These are phyloP conservation scores for Tenebrosternarchus preto DNA, from an alignment of 2,113 vertebrate species.

Conservation along the genomic window DNA sequence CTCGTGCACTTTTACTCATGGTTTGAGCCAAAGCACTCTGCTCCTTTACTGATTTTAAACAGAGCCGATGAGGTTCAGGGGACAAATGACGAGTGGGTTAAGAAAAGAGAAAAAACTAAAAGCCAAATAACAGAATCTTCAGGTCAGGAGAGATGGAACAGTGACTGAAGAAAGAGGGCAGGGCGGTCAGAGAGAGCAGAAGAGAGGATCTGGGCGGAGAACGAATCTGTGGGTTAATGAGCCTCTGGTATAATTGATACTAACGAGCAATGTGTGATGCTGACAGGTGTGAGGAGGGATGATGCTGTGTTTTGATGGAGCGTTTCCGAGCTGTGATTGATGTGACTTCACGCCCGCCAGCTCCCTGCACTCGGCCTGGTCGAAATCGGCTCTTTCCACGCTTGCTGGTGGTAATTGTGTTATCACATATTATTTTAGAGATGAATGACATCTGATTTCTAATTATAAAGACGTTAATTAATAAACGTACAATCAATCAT, in stretches of 20 bases:
- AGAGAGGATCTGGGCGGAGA: background rate
- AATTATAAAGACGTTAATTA: slow-evolving; percentile 49
- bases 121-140: background rate
- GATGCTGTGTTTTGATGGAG: slow-evolving; percentile 27
- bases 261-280: slow-evolving; percentile 32
- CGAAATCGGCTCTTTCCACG: background rate
- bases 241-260: slow-evolving; percentile 44
- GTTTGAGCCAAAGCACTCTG: background rate
- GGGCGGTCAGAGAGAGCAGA: background rate
- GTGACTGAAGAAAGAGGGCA: background rate
- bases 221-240: slow-evolving; percentile 17
- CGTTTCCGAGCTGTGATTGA: slow-evolving; percentile 37
- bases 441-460: slow-evolving; percentile 42
- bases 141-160: background rate
- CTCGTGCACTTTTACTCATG: no score
- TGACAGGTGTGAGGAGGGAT: slow-evolving; percentile 46
- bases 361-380: background rate
- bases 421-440: slow-evolving; percentile 39
- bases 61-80: background rate
- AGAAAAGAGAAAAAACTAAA: background rate
- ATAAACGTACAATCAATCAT: slow-evolving; percentile 29
- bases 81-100: background rate
- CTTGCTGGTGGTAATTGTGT: slow-evolving; percentile 11
- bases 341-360: slow-evolving; percentile 28
- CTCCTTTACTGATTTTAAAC: background rate